phyloP scores from a whole-genome alignment of 2,888 invertebrate species.

The Lutraria lutraria region DNA sequence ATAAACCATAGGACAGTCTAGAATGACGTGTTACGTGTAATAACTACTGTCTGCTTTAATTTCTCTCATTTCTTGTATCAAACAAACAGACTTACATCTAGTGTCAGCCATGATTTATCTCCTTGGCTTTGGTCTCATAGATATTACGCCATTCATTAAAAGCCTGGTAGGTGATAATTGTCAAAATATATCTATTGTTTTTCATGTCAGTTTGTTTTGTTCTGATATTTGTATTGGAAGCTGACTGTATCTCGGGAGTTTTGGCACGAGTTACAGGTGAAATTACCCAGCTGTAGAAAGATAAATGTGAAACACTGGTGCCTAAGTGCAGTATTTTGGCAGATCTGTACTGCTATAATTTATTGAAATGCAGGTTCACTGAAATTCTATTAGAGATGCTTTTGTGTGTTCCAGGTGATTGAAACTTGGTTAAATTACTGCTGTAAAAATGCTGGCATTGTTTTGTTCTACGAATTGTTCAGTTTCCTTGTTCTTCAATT shows the following conservation, averaged over 20 bases:
- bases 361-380: slow-evolving; percentile 48
- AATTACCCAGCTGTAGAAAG: slow-evolving; percentile 43
- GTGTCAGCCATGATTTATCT: slow-evolving; percentile 29
- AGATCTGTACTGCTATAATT: slow-evolving; percentile 31
- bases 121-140: slow-evolving; percentile 34
- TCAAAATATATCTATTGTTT: slow-evolving; percentile 53
- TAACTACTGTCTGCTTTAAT: slow-evolving; percentile 1
- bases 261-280: slow-evolving; percentile 45
- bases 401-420: slow-evolving; percentile 38
- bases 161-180: slow-evolving; percentile 49
- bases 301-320: slow-evolving; percentile 35
- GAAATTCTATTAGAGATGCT: slow-evolving; percentile 31
- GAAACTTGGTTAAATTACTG: slow-evolving; percentile 16
- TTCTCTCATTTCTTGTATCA: background rate
- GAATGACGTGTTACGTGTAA: slow-evolving; percentile 9
- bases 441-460: background rate
- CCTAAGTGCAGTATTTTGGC: slow-evolving; percentile 42
- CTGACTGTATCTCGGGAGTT: slow-evolving; percentile 27
- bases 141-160: slow-evolving; percentile 48
- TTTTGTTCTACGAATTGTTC: background rate
- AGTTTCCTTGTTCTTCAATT: background rate
- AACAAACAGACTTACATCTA: background rate
- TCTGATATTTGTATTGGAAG: slow-evolving; percentile 42
- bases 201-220: slow-evolving; percentile 51
- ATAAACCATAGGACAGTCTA: slow-evolving; percentile 10